Conservation (phyloP, 2,113 vertebrate genomes). For the Lophura nycthemera region DNA sequence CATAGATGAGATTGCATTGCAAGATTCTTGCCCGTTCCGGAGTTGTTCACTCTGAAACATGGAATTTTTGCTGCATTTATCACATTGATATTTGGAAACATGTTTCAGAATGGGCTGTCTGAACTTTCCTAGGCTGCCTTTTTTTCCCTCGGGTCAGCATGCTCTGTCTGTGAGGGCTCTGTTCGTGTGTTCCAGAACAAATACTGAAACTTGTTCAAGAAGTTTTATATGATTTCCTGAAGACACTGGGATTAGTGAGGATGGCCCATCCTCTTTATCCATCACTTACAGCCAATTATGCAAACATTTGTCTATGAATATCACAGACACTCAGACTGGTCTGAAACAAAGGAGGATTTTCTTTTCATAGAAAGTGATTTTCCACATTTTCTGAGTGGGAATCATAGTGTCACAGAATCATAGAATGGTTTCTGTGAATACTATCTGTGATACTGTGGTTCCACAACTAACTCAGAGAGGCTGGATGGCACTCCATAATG, state of each 20-base stretch:
- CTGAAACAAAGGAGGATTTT: background rate
- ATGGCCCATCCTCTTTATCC: background rate
- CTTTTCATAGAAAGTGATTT: background rate
- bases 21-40: background rate
- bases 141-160: background rate
- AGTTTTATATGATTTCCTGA: slow-evolving; percentile 27
- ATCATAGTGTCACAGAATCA: background rate
- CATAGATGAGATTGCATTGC: background rate
- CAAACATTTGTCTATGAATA: background rate
- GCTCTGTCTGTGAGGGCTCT: background rate
- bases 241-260: background rate
- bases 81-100: background rate
- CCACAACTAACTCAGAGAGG: background rate
- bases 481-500: background rate
- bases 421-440: no score
- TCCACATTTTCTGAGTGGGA: background rate
- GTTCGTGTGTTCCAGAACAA: background rate
- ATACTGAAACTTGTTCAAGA: slow-evolving; percentile 13
- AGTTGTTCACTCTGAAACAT: background rate
- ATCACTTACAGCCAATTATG: background rate
- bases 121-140: background rate
- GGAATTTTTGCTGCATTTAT: background rate
- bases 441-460: background rate
- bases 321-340: background rate
- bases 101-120: background rate